Evolutionary conservation across 2,797 vertebrate species (phyloP).

Genomic region (Gobio occitaniae): DNA sequence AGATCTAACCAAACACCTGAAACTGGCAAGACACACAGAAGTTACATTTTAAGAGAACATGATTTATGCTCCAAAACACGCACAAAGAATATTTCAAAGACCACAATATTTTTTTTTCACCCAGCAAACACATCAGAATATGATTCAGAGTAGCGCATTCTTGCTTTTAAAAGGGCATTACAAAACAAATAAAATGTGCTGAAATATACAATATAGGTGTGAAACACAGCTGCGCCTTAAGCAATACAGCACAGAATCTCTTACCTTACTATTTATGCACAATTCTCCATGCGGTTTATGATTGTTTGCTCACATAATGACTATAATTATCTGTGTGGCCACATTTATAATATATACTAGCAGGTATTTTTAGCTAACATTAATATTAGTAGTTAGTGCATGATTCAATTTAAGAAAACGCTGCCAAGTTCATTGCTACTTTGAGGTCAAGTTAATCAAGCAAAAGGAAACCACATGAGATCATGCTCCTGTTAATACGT

Average conservation of each 20-base stretch:
- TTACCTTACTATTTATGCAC: not conserved
- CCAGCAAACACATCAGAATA: slow-evolving; percentile 10
- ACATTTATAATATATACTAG: not conserved
- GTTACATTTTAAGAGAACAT: not conserved
- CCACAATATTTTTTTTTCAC: slow-evolving; percentile 1
- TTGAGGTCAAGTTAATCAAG: slow-evolving; percentile 12
- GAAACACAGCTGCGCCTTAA: not conserved
- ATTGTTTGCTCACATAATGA: slow-evolving; percentile 19
- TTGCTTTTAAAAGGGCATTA: slow-evolving; percentile 11
- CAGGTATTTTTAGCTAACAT: not conserved
- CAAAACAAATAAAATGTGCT: not conserved
- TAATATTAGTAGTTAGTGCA: not conserved
- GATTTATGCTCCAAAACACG: slow-evolving; percentile 42
- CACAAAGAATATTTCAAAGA: slow-evolving; percentile 27
- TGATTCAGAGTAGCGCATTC: slow-evolving; percentile 13
- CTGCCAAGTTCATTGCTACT: slow-evolving; percentile 4
- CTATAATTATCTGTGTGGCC: not conserved
- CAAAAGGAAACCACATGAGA: slow-evolving; percentile 19
- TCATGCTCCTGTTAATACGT: not conserved
- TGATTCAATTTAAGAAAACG: not conserved
- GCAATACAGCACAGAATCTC: not conserved
- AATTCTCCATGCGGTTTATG: not conserved
- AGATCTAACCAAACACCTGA: not conserved
- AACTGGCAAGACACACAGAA: slow-evolving; percentile 1
- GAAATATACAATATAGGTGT: not conserved